phyloP scores from a whole-genome alignment of 2,797 vertebrate genomes.

The Lophius americanus region DNA sequence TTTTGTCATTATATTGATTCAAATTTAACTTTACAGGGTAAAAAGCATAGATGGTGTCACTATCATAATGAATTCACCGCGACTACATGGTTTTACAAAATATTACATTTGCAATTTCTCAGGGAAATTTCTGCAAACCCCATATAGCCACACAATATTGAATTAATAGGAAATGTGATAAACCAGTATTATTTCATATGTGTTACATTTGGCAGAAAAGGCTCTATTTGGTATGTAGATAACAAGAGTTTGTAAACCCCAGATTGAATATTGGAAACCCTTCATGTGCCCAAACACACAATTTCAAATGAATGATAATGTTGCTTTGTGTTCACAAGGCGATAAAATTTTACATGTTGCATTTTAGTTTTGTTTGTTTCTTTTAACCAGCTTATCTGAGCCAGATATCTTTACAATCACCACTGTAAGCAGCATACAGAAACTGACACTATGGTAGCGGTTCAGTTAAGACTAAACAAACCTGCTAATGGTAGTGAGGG shows the following conservation, averaged over 20 bases:
- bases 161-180: background rate
- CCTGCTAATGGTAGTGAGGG: background rate
- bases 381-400: slow-evolving; percentile 9
- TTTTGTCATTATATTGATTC: background rate
- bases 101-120: background rate
- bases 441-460: slow-evolving; percentile 29
- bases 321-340: background rate
- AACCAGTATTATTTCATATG: background rate
- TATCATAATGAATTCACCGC: no score
- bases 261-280: background rate
- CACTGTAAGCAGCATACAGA: background rate
- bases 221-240: no score
- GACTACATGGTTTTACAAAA: no score
- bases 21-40: background rate
- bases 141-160: no score
- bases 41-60: no score
- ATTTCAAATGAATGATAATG: background rate
- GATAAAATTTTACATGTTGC: background rate
- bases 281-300: background rate
- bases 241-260: no score
- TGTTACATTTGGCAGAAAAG: no score
- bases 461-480: background rate
- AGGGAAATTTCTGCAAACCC: background rate
- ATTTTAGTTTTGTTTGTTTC: background rate
- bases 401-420: background rate